Percentiles rank a stretch among this genome's conserved stretches.
Evolutionary conservation across 2,113 vertebrate species (phyloP).

Genomic region (Coturnix japonica): DNA sequence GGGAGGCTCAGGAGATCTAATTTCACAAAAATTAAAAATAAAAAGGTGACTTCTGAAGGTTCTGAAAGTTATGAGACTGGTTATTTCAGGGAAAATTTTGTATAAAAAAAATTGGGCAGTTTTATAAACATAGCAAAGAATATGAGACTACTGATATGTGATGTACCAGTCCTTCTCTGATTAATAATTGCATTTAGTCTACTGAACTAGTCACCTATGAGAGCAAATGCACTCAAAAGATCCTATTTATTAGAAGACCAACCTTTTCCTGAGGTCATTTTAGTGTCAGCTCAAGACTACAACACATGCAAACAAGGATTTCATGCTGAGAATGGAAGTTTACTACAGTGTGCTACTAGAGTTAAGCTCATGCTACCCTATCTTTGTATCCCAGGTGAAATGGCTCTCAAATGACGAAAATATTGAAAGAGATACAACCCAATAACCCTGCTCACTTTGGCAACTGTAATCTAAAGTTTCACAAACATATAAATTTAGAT

Average conservation of each 20-base stretch:
- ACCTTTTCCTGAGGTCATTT: neutral
- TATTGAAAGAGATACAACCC: neutral
- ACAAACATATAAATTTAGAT: too few species aligned
- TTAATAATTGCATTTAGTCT: neutral
- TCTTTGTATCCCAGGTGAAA: neutral
- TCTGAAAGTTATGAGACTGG: neutral
- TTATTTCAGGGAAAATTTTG: neutral
- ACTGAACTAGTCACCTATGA: neutral
- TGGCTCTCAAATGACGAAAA: neutral
- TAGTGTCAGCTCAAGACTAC: neutral
- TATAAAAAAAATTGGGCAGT: neutral
- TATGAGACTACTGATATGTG: neutral
- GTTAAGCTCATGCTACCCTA: neutral
- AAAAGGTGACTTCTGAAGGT: conserved; percentile 3
- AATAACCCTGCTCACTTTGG: neutral
- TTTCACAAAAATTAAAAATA: neutral
- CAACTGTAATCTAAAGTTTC: neutral
- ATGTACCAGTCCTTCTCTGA: neutral
- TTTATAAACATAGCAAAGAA: conserved; percentile 2
- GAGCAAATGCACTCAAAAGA: neutral
- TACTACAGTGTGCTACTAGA: neutral
- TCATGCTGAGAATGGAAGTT: neutral
- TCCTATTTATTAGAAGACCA: neutral
- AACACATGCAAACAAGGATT: neutral
- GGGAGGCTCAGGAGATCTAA: neutral